Evolutionary conservation across 2,113 vertebrate genomes (phyloP).

Genomic region (Colistium nudipinnis): DNA sequence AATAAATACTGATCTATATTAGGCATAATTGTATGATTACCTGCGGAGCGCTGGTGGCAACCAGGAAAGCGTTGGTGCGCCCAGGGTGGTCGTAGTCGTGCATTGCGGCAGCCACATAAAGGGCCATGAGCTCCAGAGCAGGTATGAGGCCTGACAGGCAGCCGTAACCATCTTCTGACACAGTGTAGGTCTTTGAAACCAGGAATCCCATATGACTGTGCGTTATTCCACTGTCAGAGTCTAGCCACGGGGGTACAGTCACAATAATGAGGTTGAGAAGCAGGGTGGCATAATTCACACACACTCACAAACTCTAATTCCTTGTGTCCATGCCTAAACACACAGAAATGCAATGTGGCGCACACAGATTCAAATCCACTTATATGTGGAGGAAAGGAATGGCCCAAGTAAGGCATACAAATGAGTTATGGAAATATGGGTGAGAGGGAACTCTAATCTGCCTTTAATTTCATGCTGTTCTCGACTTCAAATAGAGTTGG

Average conservation of each 20-base stretch:
- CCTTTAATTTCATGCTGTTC: conserved; percentile 69
- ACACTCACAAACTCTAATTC: conserved; percentile 30
- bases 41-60: conserved; percentile 96
- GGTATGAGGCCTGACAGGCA: conserved; percentile 96
- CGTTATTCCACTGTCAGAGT: conserved; percentile 93
- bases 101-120: conserved; percentile 99
- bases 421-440: conserved; percentile 70
- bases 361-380: conserved; percentile 54
- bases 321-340: conserved; percentile 11
- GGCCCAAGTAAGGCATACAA: conserved; percentile 64
- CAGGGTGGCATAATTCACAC: conserved; percentile 26
- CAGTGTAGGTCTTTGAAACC: conserved; percentile 90
- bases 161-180: conserved; percentile 88
- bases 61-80: conserved; percentile 96
- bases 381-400: conserved; percentile 71
- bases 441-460: conserved; percentile 70
- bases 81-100: conserved; percentile 98
- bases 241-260: conserved; percentile 71
- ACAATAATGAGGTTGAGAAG: conserved; percentile 18
- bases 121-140: conserved; percentile 96
- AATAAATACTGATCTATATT: neutral
- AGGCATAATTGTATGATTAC: conserved; percentile 39
- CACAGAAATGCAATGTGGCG: neutral
- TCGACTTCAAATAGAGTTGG: conserved; percentile 69
- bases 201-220: conserved; percentile 93